phyloP scores from a whole-genome alignment of 2,113 vertebrate species.

The Phoxinus phoxinus region DNA sequence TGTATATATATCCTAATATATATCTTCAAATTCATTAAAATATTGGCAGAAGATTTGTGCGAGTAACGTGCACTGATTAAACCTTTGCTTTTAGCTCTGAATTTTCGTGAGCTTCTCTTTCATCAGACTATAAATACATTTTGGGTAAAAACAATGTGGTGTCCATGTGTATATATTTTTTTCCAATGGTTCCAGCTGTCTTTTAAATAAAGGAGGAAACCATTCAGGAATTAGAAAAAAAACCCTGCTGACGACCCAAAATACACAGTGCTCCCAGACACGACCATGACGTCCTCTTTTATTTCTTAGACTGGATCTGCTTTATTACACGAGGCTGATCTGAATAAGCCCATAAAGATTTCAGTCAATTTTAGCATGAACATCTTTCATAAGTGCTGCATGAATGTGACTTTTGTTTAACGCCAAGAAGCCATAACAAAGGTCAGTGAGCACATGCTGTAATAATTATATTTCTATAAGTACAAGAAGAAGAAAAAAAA shows the following conservation, averaged over 20 bases:
- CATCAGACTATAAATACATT: constrained; percentile 39
- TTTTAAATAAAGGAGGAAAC: constrained; percentile 78
- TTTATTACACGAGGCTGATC: constrained; percentile 1
- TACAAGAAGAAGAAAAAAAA: constrained; percentile 18
- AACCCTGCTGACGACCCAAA: constrained; percentile 62
- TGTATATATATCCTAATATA: neutral
- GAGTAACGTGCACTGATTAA: neutral
- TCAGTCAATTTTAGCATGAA: constrained; percentile 19
- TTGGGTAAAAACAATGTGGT: constrained; percentile 17
- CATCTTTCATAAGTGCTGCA: constrained; percentile 13
- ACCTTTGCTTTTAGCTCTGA: constrained; percentile 24
- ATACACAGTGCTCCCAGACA: constrained; percentile 68
- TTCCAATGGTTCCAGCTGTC: constrained; percentile 58
- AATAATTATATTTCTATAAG: constrained; percentile 33
- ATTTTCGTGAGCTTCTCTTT: constrained; percentile 26
- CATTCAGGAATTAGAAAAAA: constrained; percentile 66
- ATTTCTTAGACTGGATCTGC: constrained; percentile 52
- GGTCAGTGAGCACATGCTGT: constrained; percentile 33
- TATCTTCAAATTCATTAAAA: neutral
- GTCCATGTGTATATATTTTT: constrained; percentile 54
- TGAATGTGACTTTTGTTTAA: constrained; percentile 43
- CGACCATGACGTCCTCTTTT: constrained; percentile 58
- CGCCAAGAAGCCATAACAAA: constrained; percentile 22
- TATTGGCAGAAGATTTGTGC: neutral
- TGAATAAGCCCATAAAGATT: constrained; percentile 13